Base-by-base conservation (phyloP, 2,113 vertebrate genomes). In the Salvelinus namaycush region DNA sequence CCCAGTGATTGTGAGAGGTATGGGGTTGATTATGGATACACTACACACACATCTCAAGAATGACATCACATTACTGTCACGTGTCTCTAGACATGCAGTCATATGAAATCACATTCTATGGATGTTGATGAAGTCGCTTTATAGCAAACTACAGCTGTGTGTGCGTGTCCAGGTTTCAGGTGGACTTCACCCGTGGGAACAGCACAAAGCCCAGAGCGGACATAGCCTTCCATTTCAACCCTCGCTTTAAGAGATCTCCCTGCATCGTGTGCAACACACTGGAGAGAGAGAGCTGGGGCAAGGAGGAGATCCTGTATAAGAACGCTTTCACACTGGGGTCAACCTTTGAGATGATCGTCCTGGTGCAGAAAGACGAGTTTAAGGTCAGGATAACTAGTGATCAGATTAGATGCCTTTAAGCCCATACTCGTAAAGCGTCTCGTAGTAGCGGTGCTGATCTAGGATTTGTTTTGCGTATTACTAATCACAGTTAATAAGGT, bases 171-270 rank as follows among this genome's bases (percentile, higher is more conserved):
- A 44, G 39, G 81, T 99, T 99, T 87, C 97, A 99, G 90, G 90
- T 99, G 68, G 97, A 99, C 77, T 86, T 99, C 2, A 95, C 94
- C 29, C 95, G 94, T 4, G 97, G 98, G 68, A 96, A 92, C 89
- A 97, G 97, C 7, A 68, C 81, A 79, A 93, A 93, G 18, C 97
- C 98, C 7, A 91, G 98, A 14, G 96, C 97, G 0, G 96, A 99
- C 18, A 91, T 99, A 74, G 94, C 95, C 0, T 97, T 99, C 69
- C 97, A 99, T 84, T 96, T 99, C 84, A 98, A 99, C 72, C 97
- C 98, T 0, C 93, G 98, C 9, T 94, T 98, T 84, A 91, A 77
- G 74, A 91, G 85, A 22, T 78, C 91, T 8, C 82, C 82, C 16
- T 91, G 87, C 16, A 54, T 99, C 3, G 94, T 98, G 3, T 98